phyloP scores from a whole-genome alignment of 2,797 vertebrate genomes.

The Salmo trutta region DNA sequence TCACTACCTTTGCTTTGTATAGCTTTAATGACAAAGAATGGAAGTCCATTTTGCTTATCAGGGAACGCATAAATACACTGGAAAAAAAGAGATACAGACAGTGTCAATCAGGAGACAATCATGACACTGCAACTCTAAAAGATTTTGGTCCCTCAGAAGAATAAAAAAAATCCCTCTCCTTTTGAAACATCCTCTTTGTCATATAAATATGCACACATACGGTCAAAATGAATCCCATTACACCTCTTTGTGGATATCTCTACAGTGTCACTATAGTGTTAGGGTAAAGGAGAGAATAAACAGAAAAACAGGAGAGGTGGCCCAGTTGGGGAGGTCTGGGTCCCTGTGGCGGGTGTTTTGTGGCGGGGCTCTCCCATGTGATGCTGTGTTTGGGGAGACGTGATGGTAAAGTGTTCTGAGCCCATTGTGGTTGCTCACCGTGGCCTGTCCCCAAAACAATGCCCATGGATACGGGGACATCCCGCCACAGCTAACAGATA shows the following conservation, averaged over 20 bases:
- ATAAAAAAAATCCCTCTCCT: background rate
- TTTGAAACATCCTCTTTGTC: background rate
- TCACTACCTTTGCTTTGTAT: slow-evolving; percentile 71
- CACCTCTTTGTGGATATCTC: background rate
- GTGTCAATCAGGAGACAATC: background rate
- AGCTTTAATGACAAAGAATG: slow-evolving; percentile 73
- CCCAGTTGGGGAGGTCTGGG: background rate
- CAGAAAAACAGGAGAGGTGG: background rate
- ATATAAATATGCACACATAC: background rate
- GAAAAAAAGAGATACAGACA: slow-evolving; percentile 26
- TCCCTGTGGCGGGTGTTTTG: slow-evolving; percentile 57
- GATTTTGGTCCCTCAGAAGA: background rate
- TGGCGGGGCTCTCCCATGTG: slow-evolving; percentile 72
- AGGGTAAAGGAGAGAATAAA: background rate
- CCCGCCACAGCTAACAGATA: slow-evolving; percentile 93
- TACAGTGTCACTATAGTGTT: background rate
- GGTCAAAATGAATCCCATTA: background rate
- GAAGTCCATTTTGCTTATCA: slow-evolving; percentile 72
- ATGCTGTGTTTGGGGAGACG: slow-evolving; percentile 66
- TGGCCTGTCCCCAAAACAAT: slow-evolving; percentile 89
- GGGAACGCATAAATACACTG: slow-evolving; percentile 73
- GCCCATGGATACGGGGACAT: slow-evolving; percentile 85
- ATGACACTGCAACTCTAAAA: background rate
- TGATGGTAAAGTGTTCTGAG: slow-evolving; percentile 99
- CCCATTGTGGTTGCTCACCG: slow-evolving; percentile 98